Base-by-base conservation (phyloP, 2,113 vertebrate species). In the Paracanthobrama guichenoti region DNA sequence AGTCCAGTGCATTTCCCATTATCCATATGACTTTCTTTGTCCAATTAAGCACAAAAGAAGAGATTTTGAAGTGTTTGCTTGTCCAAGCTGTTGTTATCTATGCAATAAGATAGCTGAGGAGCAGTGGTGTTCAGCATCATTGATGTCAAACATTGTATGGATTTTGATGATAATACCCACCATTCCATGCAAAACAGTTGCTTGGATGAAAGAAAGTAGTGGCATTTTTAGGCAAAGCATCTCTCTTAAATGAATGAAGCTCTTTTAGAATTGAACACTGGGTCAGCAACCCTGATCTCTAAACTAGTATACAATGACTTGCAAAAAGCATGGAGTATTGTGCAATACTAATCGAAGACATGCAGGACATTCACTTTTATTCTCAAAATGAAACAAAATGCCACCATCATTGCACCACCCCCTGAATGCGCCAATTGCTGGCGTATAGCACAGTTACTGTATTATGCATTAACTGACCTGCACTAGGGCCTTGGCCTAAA, bases 231-330 rank as follows among this genome's bases (percentile, higher is more conserved):
- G 3, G n/a, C n/a, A 24, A 60, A 60, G n/a, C 4, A 13, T 26
- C 18, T 42, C 10, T 22, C 11, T 69, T n/a, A 42, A 6, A n/a
- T 39, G 20, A 39, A 55, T 3, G 35, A 69, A 69, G 66, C 35
- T 9, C 4, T 69, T 69, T 69, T 69, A 39, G 66, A 18, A 12
- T 22, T 39, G 8, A 39, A 69, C 31, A 39, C 18, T 69, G 18
- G 35, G 35, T 69, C 66, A 42, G 35, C 9, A 69, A 11, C 31
- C 31, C 66, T 35, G 66, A 69, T 62, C 16, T 1, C 18, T 12
- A 7, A n/a, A 16, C 59, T 48, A 24, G 46, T 64, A 55, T 66
- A 79, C 79, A 85, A n/a, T 87, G 83, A 82, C 74, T 85, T 87
- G 84, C 86, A 83, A 24, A 87, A 79, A 79, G 13, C 53, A 67